Evolutionary conservation across 2,888 invertebrate genomes (phyloP), one percentile per base, ranked within the genome.

Genomic region (Hoplodrina blanda): DNA sequence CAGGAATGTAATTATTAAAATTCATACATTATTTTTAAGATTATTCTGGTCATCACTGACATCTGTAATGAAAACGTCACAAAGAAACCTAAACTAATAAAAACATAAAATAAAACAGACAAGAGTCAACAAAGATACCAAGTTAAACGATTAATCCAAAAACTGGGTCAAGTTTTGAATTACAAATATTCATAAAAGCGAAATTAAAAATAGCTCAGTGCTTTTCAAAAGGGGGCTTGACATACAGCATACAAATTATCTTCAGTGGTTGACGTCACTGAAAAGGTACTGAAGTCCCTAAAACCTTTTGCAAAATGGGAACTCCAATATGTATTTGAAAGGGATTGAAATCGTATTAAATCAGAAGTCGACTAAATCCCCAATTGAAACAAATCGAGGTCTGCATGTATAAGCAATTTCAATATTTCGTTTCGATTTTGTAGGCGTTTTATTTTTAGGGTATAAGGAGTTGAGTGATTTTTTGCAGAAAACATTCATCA

Each of bases 281-380:
- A 59, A 74, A 73, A 49, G 19, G 46, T 10, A 1, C 7, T 30
- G n/a, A 53, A 57, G 0, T 19, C 68, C 17, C 30, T 63, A 25
- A 73, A 76, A 55, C 56, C 59, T 61, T 53, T 13, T 8, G 6
- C 44, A 75, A 80, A 79, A 80, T 68, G 19, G 63, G 20, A 25
- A 46, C 3, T 37, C 20, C 8, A 2, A 66, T 69, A 63, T 70
- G 62, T 62, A 65, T 69, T 78, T 62, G 55, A 71, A 74, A 33
- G 19, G 59, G 57, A 72, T 65, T 30, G 2, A 59, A 64, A 75
- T 71, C 37, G 62, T 70, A 66, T 79, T 50, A 69, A 71, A 77
- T 65, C 56, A 77, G 54, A 64, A 61, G 60, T 75, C 71, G 54
- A 10, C 52, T 66, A 49, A 83, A 73, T 66, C 77, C 71, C 53